Conservation (phyloP, 1,140 invertebrate genomes). For the Ganaspis sp. region DNA sequence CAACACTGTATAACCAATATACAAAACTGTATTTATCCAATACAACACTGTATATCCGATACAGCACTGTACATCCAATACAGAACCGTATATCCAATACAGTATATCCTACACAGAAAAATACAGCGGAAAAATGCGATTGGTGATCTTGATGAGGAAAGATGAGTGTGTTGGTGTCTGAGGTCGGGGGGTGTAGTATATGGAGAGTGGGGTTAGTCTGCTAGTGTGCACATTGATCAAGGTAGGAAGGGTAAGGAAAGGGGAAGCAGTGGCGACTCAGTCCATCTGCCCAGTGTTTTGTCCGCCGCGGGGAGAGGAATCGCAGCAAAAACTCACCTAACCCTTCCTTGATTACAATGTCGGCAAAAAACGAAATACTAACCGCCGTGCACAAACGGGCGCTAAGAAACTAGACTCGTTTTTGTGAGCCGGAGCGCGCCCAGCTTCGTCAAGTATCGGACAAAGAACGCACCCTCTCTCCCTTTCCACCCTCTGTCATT, state of each 20-base stretch:
- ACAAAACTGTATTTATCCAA: too few species aligned
- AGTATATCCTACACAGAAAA: too few species aligned
- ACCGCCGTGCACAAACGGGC: constrained; percentile 68
- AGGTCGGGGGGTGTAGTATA: constrained; percentile 37
- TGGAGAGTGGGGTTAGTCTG: constrained; percentile 40
- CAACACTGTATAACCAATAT: too few species aligned
- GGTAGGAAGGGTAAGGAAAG: constrained; percentile 38
- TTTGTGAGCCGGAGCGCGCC: constrained; percentile 65
- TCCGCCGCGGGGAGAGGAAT: constrained; percentile 60
- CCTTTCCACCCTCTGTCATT: constrained; percentile 36
- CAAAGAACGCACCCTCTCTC: constrained; percentile 66
- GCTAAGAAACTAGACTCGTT: constrained; percentile 77
- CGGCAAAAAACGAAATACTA: constrained; percentile 77
- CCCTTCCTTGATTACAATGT: constrained; percentile 78
- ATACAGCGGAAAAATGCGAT: constrained; percentile 40
- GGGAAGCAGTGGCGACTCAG: constrained; percentile 69
- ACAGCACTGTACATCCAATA: too few species aligned
- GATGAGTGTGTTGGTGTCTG: constrained; percentile 37
- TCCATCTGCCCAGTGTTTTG: constrained; percentile 77
- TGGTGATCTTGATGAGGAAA: constrained; percentile 44
- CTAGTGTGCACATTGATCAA: constrained; percentile 19
- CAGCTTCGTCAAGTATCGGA: constrained; percentile 70
- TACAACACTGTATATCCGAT: too few species aligned
- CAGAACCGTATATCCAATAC: too few species aligned
- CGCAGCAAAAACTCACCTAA: constrained; percentile 76